Evolutionary conservation across 2,888 invertebrate genomes (phyloP), one percentile per base, ranked within the genome.

Genomic region (Dinocampus coccinellae): DNA sequence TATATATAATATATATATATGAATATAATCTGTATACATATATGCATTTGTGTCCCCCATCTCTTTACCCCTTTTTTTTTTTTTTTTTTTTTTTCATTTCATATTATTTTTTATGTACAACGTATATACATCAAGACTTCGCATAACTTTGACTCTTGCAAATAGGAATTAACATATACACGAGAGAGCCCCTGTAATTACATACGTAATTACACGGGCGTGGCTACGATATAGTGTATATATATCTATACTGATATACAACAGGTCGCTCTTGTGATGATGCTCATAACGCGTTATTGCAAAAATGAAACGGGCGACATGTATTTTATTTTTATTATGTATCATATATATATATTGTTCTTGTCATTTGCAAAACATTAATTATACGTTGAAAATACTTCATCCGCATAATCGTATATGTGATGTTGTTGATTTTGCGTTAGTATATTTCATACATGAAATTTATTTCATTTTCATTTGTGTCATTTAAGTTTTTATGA

Each of bases 131-230:
- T 47, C 47, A 58, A 24, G n/a, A 47, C 39, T 34, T 53, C 36
- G 20, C 69, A 63, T 53, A 69, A 69, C 69, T 67, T 58, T 11
- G 22, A 53, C 66, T 69, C 69, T 61, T 53, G 69, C 69, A 69
- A 69, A 62, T 62, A 52, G 52, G 61, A 53, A 69, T 69, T 69
- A 69, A 67, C 67, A 67, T 67, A 67, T 67, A 58, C 11, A 20
- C 39, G 39, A 22, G 29, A 53, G 55, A 55, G 61, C 52, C 61
- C 36, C 62, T 62, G 55, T 63, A 69, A 69, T 69, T 69, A 69
- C 62, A 26, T n/a, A 36, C 62, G 29, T 55, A 69, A 69, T 69
- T 69, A 63, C 62, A 62, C 52, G 26, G 62, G 69, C 69, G 62
- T 69, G 69, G 62, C 61, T 26, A 4, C 61, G 60, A 36, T 29